Base-by-base conservation (phyloP, 2,888 invertebrate genomes). In the Apomyelois bistriatella region DNA sequence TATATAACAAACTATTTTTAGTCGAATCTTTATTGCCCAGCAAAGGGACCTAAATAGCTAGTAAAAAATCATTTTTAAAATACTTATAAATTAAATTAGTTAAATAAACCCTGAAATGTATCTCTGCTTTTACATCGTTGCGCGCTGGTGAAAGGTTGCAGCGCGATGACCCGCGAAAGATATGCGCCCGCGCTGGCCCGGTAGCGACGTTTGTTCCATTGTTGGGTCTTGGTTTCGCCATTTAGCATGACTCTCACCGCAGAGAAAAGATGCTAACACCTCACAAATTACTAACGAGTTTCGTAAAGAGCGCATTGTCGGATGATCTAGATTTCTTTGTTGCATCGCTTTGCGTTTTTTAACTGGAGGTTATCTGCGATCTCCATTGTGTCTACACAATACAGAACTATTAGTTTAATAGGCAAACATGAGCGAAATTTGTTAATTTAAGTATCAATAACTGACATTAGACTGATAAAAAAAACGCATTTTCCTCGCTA, bases 251-350 rank as follows among this genome's bases (percentile, higher is more conserved):
- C 85, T 88, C 87, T 87, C 86, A 79, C 84, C 74, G 59, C 66
- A 72, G 79, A 70, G 78, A 81, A 79, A 80, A 79, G 78, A 79
- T 75, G 74, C 79, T 76, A 79, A 82, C 76, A 76, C 74, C 65
- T 71, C 72, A 75, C 76, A 82, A 82, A 82, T 81, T 80, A 78
- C 81, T 74, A 76, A 76, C 76, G 66, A 75, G 81, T 83, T 85
- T 85, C 81, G 82, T 82, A 84, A 87, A 80, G 70, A 80, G 71
- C 66, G 69, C 79, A 85, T 86, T 87, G 88, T 85, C 79, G 79
- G 79, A 71, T 78, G 79, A 86, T 87, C 86, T 85, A 86, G 86
- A 88, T 86, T 75, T 72, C 76, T 74, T 78, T 76, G 76, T 76
- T 74, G 68, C 63, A 68, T 62, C 58, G 60, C 64, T 70, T 68